Evolutionary conservation across 1,140 invertebrate genomes (phyloP).

Genomic region (Dinothrombium tinctorium): DNA sequence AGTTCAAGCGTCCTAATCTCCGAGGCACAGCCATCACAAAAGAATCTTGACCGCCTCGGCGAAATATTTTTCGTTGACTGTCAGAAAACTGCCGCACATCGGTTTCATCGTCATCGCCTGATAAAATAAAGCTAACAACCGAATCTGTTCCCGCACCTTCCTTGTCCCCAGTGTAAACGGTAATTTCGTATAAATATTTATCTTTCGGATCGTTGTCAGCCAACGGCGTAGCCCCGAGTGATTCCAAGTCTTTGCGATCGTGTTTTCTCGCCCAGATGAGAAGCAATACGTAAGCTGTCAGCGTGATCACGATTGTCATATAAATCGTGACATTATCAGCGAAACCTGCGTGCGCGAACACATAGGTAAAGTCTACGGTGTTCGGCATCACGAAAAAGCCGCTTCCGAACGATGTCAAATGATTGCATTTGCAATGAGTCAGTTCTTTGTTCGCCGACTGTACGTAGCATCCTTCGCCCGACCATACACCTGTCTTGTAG

Average conservation of each 20-base stretch:
- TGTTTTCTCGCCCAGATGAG: slow-evolving; percentile 25
- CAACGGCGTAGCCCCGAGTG: slow-evolving; percentile 26
- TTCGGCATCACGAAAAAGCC: slow-evolving; percentile 29
- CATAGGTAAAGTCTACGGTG: slow-evolving; percentile 30
- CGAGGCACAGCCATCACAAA: slow-evolving; percentile 25
- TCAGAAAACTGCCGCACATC: slow-evolving; percentile 22
- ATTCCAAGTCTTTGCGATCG: slow-evolving; percentile 26
- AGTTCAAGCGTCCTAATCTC: slow-evolving; percentile 16
- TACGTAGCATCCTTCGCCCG: slow-evolving; percentile 18
- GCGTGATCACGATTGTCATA: slow-evolving; percentile 26
- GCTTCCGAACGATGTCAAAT: slow-evolving; percentile 30
- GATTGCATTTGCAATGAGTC: slow-evolving; percentile 27
- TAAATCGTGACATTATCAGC: slow-evolving; percentile 30
- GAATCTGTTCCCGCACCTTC: slow-evolving; percentile 25
- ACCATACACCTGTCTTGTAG: slow-evolving; percentile 17
- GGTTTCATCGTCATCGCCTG: slow-evolving; percentile 25
- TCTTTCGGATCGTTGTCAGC: slow-evolving; percentile 25
- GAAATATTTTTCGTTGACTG: slow-evolving; percentile 22
- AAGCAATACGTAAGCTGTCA: slow-evolving; percentile 22
- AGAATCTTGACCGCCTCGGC: slow-evolving; percentile 23
- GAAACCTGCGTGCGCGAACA: slow-evolving; percentile 29
- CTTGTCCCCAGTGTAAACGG: slow-evolving; percentile 23
- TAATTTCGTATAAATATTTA: slow-evolving; percentile 22
- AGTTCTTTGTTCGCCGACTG: slow-evolving; percentile 14
- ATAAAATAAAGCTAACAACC: slow-evolving; percentile 24